phyloP scores from a whole-genome alignment of 1,140 invertebrate species.

The Andricus grossulariae region DNA sequence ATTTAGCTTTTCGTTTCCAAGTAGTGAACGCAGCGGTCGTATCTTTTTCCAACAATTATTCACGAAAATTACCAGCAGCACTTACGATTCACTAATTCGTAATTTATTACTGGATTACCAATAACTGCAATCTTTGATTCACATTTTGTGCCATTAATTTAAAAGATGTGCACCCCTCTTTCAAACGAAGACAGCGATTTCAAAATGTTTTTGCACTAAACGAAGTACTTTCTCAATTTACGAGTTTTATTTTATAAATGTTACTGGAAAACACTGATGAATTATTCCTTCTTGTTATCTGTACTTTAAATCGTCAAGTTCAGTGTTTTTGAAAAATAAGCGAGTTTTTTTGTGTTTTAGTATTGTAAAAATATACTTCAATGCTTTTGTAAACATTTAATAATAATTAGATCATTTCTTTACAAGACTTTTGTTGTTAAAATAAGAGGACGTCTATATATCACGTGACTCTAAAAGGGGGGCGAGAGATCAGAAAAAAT shows the following conservation, averaged over 20 bases:
- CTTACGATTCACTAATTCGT: background rate
- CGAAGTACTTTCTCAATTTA: background rate
- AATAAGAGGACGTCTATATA: too few relatives aligned
- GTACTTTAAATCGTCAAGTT: too few relatives aligned
- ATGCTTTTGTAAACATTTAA: too few relatives aligned
- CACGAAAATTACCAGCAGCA: slow-evolving; percentile 4
- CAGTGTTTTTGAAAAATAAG: too few relatives aligned
- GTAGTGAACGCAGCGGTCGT: slow-evolving; percentile 11
- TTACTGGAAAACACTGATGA: background rate
- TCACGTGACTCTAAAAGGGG: too few relatives aligned
- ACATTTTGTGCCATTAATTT: slow-evolving; percentile 1
- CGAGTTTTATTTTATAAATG: background rate
- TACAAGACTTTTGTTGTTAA: too few relatives aligned
- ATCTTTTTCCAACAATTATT: background rate
- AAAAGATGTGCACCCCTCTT: background rate
- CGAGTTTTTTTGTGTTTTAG: too few relatives aligned
- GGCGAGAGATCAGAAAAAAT: too few relatives aligned
- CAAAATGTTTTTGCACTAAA: background rate
- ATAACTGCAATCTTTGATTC: slow-evolving; percentile 1
- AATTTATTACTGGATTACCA: background rate
- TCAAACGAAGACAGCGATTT: background rate
- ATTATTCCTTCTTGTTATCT: background rate
- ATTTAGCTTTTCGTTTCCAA: background rate
- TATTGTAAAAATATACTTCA: too few relatives aligned
- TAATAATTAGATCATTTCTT: too few relatives aligned